Base-by-base conservation (phyloP, 2,797 vertebrate genomes). In the Adelosebastes latens region DNA sequence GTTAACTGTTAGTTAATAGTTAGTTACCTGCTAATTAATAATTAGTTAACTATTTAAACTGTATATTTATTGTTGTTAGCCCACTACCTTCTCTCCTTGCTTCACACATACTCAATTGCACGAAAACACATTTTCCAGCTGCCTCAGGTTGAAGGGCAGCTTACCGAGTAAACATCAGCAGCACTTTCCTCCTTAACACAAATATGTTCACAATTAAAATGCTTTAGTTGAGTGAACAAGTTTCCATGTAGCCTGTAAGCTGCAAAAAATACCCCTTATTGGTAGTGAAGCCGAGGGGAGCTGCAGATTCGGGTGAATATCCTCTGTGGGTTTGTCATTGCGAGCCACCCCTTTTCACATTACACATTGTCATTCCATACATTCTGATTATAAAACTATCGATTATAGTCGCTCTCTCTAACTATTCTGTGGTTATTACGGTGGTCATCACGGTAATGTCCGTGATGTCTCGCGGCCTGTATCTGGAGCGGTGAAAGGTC, bases 1-100 rank as follows among this genome's bases (percentile, higher is more conserved):
- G 42, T 46, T 46, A 18, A 46, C 42, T 46, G 39, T 42, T 16
- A 42, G 39, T 42, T 42, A 42, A 42, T 3, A 2, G 7, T 31
- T 31, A 31, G 29, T 31, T 31, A 31, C 7, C 0, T 42, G 39
- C 0, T 42, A 16, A 6, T 42, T 42, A 0, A 0, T 42, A 42
- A 3, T 42, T 42, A 42, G 39, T 62, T 34, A 42, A 18, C 14
- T 1, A 42, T 42, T 42, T 42, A 42, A 42, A 42, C 39, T 42
- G 13, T 16, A 16, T 24, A 34, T 24, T 80, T 80, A 36, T 63
- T 27, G 14, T 18, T 27, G 2, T 65, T 11, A 18, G 2, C 13
- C 3, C 32, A 36, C n/a, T 36, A 8, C 20, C 3, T 11, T 49
- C 24, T 66, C 49, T n/a, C 18, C 42, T n/a, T 12, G 25, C 5